A percentile compares a stretch with the other conserved stretches of the same genome.
These are phyloP conservation scores for Glandiceps talaboti DNA, from an alignment of 53 echinoderm and acorn worm genomes.

Conservation along the genomic window DNA sequence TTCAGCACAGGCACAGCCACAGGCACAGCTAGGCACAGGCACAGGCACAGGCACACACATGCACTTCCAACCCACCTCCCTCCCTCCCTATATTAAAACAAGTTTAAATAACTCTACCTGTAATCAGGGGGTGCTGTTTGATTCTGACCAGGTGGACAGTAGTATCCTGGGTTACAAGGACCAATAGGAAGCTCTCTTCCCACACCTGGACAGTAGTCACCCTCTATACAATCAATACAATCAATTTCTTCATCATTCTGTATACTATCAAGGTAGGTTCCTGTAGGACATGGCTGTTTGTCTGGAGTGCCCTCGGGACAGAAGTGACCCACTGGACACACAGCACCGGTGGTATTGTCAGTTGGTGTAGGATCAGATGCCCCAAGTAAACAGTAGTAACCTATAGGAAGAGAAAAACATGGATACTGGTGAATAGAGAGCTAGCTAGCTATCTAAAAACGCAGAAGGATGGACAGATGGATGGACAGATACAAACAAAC, in stretches of 20 bases:
- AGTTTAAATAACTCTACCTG: conserved; percentile 48
- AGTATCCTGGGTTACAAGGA: conserved; percentile 73
- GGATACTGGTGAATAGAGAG: too few species aligned
- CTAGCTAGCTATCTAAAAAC: too few species aligned
- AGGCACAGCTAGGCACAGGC: too few species aligned
- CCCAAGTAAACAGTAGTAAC: conserved; percentile 63
- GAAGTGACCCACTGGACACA: conserved; percentile 89
- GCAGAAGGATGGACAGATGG: too few species aligned
- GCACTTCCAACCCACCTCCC: too few species aligned
- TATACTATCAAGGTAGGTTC: conserved; percentile 48
- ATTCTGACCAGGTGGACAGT: conserved; percentile 88
- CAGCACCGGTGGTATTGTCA: conserved; percentile 58
- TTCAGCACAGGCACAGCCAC: too few species aligned
- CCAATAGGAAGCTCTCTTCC: conserved; percentile 49
- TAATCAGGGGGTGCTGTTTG: conserved; percentile 74
- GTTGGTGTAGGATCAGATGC: conserved; percentile 48
- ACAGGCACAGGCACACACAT: too few species aligned
- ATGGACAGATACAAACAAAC: too few species aligned
- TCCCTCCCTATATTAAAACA: too few species aligned
- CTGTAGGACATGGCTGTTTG: conserved; percentile 63
- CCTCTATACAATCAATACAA: conserved; percentile 65
- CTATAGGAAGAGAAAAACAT: conserved; percentile 22
- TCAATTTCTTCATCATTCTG: conserved; percentile 52
- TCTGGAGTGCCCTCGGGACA: conserved; percentile 65
- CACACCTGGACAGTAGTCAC: conserved; percentile 76